These are phyloP conservation scores for Anguilla japonica DNA, from an alignment of 2,113 vertebrate species.

Conservation along the genomic window DNA sequence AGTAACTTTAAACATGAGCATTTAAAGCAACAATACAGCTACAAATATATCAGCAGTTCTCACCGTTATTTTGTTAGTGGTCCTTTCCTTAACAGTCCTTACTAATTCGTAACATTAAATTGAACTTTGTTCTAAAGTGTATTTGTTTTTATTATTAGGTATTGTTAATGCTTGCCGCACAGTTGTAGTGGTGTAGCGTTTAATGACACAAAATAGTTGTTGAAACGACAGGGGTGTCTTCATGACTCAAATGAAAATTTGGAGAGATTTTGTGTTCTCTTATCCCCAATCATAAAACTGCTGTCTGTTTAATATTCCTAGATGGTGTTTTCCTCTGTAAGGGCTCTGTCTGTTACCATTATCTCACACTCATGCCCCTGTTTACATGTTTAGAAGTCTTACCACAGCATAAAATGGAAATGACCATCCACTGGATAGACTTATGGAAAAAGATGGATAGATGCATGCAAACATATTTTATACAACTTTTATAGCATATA, in stretches of 20 bases:
- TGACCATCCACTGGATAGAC: not conserved
- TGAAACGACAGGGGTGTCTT: not conserved
- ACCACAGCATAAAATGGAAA: not conserved
- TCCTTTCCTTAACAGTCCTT: not conserved
- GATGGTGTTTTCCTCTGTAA: too few relatives aligned
- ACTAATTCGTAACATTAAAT: not conserved
- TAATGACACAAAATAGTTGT: not conserved
- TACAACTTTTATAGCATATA: not conserved
- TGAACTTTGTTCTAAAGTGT: not conserved
- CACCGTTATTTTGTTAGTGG: not conserved
- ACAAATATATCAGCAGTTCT: not conserved
- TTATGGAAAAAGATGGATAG: too few relatives aligned
- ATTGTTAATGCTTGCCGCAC: too few relatives aligned
- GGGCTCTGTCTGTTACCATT: too few relatives aligned
- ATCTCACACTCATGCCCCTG: too few relatives aligned
- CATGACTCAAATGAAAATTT: not conserved
- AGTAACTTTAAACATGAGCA: not conserved
- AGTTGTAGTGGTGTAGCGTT: not conserved
- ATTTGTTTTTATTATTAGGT: not conserved
- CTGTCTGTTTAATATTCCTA: too few relatives aligned
- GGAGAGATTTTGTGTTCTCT: not conserved
- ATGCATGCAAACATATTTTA: not conserved
- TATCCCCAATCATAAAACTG: not conserved
- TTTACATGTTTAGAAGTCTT: not conserved
- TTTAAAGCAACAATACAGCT: not conserved